These are phyloP conservation scores for Eclectus roratus DNA, from an alignment of 2,113 vertebrate species.

Conservation along the genomic window DNA sequence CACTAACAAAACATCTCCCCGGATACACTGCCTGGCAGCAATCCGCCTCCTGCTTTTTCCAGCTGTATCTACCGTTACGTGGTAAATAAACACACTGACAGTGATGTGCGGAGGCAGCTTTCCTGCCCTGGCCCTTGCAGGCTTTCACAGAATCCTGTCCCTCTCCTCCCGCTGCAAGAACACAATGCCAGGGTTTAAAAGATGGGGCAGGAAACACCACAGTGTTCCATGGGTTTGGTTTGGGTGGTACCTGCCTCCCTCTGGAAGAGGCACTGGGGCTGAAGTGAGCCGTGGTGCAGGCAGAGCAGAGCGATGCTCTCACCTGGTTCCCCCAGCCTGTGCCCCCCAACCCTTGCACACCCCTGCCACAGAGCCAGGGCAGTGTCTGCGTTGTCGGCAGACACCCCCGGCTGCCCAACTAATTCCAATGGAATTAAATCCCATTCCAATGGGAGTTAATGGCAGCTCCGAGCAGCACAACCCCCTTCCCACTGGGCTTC, in stretches of 20 bases:
- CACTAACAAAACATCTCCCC: slow-evolving; percentile 69
- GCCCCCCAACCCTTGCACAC: background rate
- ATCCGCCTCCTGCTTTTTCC: slow-evolving; percentile 22
- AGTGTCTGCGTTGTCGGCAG: background rate
- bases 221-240: accelerated
- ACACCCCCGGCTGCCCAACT: background rate
- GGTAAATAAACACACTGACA: slow-evolving; percentile 55
- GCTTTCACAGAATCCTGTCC: background rate
- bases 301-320: background rate
- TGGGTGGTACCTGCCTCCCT: accelerated
- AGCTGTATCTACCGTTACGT: slow-evolving; percentile 69
- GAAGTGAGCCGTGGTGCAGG: accelerated
- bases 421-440: background rate
- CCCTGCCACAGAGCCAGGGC: background rate
- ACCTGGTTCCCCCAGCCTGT: background rate
- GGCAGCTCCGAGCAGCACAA: background rate
- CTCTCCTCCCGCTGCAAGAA: background rate
- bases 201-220: background rate
- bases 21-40: slow-evolving; percentile 46
- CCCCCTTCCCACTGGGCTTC: background rate
- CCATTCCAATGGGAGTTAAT: background rate
- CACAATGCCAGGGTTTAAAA: background rate
- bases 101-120: slow-evolving; percentile 5
- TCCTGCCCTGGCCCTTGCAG: background rate
- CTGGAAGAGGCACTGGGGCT: accelerated